Conservation (phyloP, 2,797 vertebrate species). For the Sebastiscus albofasciatus region DNA sequence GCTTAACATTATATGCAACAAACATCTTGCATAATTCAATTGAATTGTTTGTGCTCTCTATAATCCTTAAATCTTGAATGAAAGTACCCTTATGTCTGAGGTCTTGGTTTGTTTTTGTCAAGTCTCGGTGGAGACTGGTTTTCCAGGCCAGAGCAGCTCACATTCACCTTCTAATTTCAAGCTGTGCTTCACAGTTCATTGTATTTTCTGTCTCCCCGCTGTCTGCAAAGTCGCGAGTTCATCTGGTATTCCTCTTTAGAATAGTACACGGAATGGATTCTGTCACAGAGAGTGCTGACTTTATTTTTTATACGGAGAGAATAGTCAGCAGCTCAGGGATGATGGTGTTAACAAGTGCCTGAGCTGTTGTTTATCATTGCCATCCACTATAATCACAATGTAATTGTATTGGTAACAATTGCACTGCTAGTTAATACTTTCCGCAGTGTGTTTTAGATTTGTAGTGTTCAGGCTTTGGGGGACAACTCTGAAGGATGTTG, state of each 20-base stretch:
- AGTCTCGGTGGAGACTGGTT: neutral
- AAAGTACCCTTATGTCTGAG: neutral
- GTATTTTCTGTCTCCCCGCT: constrained; percentile 29
- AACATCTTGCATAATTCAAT: neutral
- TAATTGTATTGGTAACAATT: constrained; percentile 20
- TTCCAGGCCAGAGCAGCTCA: neutral
- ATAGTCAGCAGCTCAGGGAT: constrained; percentile 20
- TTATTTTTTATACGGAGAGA: constrained; percentile 40
- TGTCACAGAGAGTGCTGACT: constrained; percentile 44
- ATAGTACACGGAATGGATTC: constrained; percentile 50
- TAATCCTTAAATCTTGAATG: neutral
- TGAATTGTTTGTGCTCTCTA: neutral
- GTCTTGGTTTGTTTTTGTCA: neutral
- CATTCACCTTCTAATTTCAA: constrained; percentile 36
- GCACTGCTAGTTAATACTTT: constrained; percentile 28
- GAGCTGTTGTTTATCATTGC: constrained; percentile 38
- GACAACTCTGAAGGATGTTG: constrained; percentile 56
- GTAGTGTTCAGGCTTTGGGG: constrained; percentile 35
- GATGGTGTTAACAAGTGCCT: constrained; percentile 30
- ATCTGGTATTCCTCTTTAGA: constrained; percentile 38
- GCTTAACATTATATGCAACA: neutral
- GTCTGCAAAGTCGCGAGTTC: constrained; percentile 26
- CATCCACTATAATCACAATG: constrained; percentile 37
- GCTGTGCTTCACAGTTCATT: constrained; percentile 41
- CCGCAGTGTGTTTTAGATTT: constrained; percentile 37